Percentiles rank a stretch among this genome's conserved stretches.
These are phyloP conservation scores for Andrena minutula DNA, from an alignment of 2,888 invertebrate species.

Conservation along the genomic window DNA sequence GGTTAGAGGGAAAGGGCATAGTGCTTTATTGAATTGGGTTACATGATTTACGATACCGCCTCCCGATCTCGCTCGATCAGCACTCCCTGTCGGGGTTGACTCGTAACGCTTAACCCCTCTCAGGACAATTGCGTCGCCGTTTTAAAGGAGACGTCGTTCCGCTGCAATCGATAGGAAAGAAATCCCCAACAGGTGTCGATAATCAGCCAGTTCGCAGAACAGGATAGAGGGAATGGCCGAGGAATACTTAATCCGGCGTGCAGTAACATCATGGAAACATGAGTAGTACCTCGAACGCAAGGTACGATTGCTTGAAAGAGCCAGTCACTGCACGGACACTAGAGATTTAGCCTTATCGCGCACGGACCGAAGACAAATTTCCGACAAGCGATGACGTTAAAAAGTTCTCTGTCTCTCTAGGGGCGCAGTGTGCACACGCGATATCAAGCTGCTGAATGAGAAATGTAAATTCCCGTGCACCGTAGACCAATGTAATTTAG, in stretches of 20 bases:
- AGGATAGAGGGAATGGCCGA: background rate
- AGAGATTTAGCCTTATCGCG: conserved; percentile 20
- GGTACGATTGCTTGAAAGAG: conserved; percentile 1
- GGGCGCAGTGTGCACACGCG: conserved; percentile 27
- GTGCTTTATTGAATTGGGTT: conserved; percentile 82
- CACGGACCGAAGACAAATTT: conserved; percentile 49
- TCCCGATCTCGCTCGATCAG: conserved; percentile 75
- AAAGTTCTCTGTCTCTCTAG: conserved; percentile 21
- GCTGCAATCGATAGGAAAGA: conserved; percentile 23
- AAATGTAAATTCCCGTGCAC: conserved; percentile 58
- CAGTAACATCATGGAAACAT: background rate
- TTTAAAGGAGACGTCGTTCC: conserved; percentile 30
- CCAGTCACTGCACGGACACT: conserved; percentile 7
- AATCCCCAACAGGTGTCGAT: conserved; percentile 49
- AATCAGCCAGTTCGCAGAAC: background rate
- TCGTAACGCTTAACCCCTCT: conserved; percentile 70
- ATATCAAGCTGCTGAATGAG: conserved; percentile 40
- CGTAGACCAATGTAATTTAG: conserved; percentile 64
- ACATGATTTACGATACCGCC: conserved; percentile 80
- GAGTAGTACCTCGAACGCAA: background rate
- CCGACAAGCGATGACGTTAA: conserved; percentile 44
- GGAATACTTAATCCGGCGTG: background rate
- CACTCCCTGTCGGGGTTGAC: conserved; percentile 70
- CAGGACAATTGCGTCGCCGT: conserved; percentile 26
- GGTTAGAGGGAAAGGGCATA: conserved; percentile 73